Evolutionary conservation across 1,140 invertebrate genomes (phyloP), one percentile per base, ranked within the genome.

Genomic region (Achroia grisella): DNA sequence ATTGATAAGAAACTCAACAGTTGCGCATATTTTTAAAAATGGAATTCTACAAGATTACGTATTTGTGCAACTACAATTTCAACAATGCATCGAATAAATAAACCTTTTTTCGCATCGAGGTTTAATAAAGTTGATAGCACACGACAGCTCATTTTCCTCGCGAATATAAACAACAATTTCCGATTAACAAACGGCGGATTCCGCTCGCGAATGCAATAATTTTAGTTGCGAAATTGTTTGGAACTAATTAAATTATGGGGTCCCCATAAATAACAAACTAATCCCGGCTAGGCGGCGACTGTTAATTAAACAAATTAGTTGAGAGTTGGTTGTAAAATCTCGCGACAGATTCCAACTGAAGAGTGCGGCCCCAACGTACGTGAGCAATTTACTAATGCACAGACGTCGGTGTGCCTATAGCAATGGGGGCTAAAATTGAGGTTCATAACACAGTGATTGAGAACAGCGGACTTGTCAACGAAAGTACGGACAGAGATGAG

Each of bases 351-450:
- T 63, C 62, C 54, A 67, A 74, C 65, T 74, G 64, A 70, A 67
- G 62, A 70, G 67, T 72, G 61, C 57, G 59, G 63, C 58, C 48
- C 45, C 66, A 66, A 62, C 50, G 69, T 57, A 73, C 74, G 74
- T 75, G 74, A 72, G 74, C 67, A 78, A 78, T 78, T 78, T 78
- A 76, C 74, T 78, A 78, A 78, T 78, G 74, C 68, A 74, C 58
- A 50, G 43, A 46, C 62, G 62, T 56, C 60, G 62, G 45, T 56
- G 56, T 47, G 44, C 57, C 52, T 55, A 50, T 53, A 55, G 52
- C 55, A 44, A 30, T 28, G 46, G 59, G 52, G 52, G 54, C 71
- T 64, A 62, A 61, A 67, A 52, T 43, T 31, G 34, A 32, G 17
- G 39, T 10, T 6, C 10, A 1, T 17, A 5, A 9, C 14, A 51